phyloP scores from a whole-genome alignment of 2,113 vertebrate species.

The Anoura caudifer region DNA sequence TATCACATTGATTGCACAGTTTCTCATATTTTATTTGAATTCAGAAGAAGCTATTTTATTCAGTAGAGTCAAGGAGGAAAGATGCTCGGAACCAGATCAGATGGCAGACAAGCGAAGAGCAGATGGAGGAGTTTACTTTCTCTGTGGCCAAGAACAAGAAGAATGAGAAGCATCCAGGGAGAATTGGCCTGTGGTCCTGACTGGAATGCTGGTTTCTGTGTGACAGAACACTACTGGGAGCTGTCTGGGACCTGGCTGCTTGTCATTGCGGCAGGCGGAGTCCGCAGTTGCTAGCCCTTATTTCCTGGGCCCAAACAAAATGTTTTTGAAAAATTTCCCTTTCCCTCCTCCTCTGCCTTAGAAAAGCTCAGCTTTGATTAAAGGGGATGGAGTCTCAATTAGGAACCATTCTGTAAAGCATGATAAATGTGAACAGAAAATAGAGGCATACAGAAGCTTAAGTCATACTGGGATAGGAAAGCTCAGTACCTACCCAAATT shows the following conservation, averaged over 20 bases:
- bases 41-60: not conserved
- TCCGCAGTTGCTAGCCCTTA: not conserved
- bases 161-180: not conserved
- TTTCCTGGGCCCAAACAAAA: not conserved
- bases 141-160: not conserved
- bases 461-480: not conserved
- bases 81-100: not conserved
- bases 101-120: not conserved
- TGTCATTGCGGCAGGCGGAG: not conserved
- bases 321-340: not conserved
- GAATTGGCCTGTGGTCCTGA: not conserved
- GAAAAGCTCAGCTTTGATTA: not conserved
- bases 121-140: not conserved
- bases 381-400: not conserved
- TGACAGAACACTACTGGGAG: not conserved
- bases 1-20: conserved; percentile 1
- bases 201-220: not conserved
- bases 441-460: not conserved
- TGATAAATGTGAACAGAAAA: not conserved
- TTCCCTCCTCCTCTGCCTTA: not conserved
- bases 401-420: not conserved
- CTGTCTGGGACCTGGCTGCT: not conserved
- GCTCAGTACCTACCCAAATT: not conserved
- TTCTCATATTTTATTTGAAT: not conserved
- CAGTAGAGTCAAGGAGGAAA: not conserved